phyloP scores from a whole-genome alignment of 2,113 vertebrate species.

The Trichechus manatus region DNA sequence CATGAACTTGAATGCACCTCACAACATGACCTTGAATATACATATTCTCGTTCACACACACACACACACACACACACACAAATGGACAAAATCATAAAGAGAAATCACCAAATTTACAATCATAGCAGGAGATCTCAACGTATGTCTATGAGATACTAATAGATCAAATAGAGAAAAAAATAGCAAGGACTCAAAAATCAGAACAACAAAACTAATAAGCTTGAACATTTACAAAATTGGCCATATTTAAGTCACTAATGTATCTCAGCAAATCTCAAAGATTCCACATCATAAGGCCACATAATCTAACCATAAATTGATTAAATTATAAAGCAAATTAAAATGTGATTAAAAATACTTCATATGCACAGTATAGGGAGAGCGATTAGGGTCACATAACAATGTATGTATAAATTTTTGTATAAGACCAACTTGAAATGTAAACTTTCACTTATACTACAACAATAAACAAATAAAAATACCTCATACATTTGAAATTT shows the following conservation, averaged over 20 bases:
- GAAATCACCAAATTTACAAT: neutral
- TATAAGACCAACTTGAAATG: too few species aligned
- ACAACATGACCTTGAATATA: neutral
- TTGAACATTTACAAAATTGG: neutral
- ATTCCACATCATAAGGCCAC: neutral
- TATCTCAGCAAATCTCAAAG: neutral
- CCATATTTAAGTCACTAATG: neutral
- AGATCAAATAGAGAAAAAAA: neutral
- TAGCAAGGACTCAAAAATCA: neutral
- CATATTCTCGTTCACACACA: neutral
- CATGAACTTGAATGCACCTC: neutral
- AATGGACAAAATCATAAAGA: neutral
- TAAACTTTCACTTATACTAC: too few species aligned
- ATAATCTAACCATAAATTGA: neutral
- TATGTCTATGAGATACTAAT: neutral
- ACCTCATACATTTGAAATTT: neutral
- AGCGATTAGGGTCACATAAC: too few species aligned
- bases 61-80: neutral
- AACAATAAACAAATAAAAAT: neutral
- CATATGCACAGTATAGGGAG: neutral
- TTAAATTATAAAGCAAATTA: neutral
- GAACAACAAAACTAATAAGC: neutral
- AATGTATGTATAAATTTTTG: too few species aligned
- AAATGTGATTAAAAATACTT: neutral
- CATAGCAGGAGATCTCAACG: neutral